These are phyloP conservation scores for Dioctria linearis DNA, from an alignment of 2,888 invertebrate genomes.

Conservation along the genomic window DNA sequence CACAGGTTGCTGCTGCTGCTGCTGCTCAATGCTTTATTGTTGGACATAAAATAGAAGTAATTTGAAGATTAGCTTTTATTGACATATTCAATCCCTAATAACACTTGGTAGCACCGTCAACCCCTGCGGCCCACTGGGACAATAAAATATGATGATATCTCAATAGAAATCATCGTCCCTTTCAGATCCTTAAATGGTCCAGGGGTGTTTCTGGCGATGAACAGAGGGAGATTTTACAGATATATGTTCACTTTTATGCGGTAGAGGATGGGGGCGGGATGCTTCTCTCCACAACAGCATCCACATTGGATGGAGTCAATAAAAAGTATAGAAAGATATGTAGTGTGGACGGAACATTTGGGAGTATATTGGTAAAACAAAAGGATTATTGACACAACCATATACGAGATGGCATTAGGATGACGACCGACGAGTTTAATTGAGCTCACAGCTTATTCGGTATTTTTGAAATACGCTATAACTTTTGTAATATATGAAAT, in stretches of 20 bases:
- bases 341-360: constrained; percentile 28
- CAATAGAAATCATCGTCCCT: constrained; percentile 60
- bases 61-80: constrained; percentile 60
- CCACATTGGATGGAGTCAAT: constrained; percentile 18
- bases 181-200: constrained; percentile 52
- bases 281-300: constrained; percentile 27
- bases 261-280: not conserved
- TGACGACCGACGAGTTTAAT: constrained; percentile 15
- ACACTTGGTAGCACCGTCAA: constrained; percentile 55
- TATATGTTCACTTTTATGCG: constrained; percentile 24
- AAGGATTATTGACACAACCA: constrained; percentile 43
- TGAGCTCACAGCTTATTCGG: constrained; percentile 4
- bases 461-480: no score
- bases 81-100: constrained; percentile 60
- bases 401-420: constrained; percentile 13
- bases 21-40: constrained; percentile 54
- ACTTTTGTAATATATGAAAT: no score
- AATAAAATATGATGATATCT: constrained; percentile 60
- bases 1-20: constrained; percentile 6
- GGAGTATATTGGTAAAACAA: constrained; percentile 36
- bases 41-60: constrained; percentile 58
- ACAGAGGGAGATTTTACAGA: constrained; percentile 50
- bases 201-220: constrained; percentile 52
- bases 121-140: constrained; percentile 56
- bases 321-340: constrained; percentile 31